Evolutionary conservation across 2,797 vertebrate genomes (phyloP).

Genomic region (Holocentrus rufus): DNA sequence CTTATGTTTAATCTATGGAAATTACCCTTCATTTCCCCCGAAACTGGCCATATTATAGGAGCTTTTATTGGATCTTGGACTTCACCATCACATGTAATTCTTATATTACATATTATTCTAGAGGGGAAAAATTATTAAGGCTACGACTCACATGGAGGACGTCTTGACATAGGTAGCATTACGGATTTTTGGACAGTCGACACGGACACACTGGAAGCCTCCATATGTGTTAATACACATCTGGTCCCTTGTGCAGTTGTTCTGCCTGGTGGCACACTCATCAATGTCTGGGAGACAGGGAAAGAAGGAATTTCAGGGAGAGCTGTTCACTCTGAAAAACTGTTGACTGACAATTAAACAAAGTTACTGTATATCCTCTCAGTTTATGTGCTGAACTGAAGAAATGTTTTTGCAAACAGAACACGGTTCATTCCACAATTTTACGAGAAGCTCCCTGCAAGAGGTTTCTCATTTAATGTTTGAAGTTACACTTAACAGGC

Average conservation of each 20-base stretch:
- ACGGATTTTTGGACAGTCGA: slow-evolving; percentile 84
- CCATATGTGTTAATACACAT: slow-evolving; percentile 89
- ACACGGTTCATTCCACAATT: no score
- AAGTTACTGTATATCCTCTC: no score
- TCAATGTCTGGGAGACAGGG: slow-evolving; percentile 82
- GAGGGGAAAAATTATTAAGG: background rate
- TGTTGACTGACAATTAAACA: no score
- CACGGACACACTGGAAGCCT: slow-evolving; percentile 84
- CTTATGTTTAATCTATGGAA: background rate
- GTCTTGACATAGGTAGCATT: slow-evolving; percentile 89
- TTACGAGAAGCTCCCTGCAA: no score
- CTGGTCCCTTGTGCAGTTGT: slow-evolving; percentile 86
- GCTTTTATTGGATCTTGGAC: background rate
- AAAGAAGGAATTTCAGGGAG: background rate
- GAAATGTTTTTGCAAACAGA: no score
- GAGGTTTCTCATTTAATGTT: no score
- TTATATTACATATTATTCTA: background rate
- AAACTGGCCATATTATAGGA: background rate
- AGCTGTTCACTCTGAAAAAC: no score
- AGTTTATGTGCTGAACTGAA: no score
- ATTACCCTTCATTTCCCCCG: background rate
- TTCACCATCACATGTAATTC: background rate
- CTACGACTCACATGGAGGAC: slow-evolving; percentile 83
- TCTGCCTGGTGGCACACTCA: slow-evolving; percentile 84
- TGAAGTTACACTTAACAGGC: no score